Percentiles rank a stretch among this genome's conserved stretches.
phyloP scores from a whole-genome alignment of 2,797 vertebrate genomes.

The Melanotaenia parkinsoni region DNA sequence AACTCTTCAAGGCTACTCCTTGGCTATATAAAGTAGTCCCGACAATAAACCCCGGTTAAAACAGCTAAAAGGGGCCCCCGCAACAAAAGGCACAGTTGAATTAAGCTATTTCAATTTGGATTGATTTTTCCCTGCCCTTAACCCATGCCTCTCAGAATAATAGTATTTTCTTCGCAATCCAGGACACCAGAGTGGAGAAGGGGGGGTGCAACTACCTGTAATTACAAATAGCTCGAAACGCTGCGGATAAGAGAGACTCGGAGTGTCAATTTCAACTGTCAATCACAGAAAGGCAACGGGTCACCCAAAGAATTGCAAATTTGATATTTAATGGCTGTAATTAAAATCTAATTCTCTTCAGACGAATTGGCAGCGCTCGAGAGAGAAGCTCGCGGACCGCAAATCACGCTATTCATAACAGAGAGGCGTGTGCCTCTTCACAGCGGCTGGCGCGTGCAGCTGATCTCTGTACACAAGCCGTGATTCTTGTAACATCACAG shows the following conservation, averaged over 20 bases:
- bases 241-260: slow-evolving; percentile 91
- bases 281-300: slow-evolving; percentile 91
- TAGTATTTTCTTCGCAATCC: slow-evolving; percentile 91
- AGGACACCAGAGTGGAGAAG: slow-evolving; percentile 82
- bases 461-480: slow-evolving; percentile 71
- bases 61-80: slow-evolving; percentile 83
- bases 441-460: slow-evolving; percentile 73
- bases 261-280: slow-evolving; percentile 99
- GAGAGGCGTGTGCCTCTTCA: slow-evolving; percentile 67
- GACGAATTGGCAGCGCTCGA: slow-evolving; percentile 75
- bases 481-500: slow-evolving; percentile 77
- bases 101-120: slow-evolving; percentile 96
- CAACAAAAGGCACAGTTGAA: slow-evolving; percentile 94
- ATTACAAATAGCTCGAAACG: slow-evolving; percentile 98
- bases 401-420: slow-evolving; percentile 82
- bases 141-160: slow-evolving; percentile 90
- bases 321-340: slow-evolving; percentile 97
- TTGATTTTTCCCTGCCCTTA: slow-evolving; percentile 92
- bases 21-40: slow-evolving; percentile 87
- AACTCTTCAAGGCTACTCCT: slow-evolving; percentile 47
- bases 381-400: slow-evolving; percentile 77
- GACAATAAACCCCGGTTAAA: slow-evolving; percentile 90
- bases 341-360: slow-evolving; percentile 94
- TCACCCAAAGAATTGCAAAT: slow-evolving; percentile 97
- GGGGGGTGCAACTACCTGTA: slow-evolving; percentile 90